Percentiles rank a stretch among this genome's conserved stretches.
These are phyloP conservation scores for Neoarius graeffei DNA, from an alignment of 2,113 vertebrate genomes.

Conservation along the genomic window DNA sequence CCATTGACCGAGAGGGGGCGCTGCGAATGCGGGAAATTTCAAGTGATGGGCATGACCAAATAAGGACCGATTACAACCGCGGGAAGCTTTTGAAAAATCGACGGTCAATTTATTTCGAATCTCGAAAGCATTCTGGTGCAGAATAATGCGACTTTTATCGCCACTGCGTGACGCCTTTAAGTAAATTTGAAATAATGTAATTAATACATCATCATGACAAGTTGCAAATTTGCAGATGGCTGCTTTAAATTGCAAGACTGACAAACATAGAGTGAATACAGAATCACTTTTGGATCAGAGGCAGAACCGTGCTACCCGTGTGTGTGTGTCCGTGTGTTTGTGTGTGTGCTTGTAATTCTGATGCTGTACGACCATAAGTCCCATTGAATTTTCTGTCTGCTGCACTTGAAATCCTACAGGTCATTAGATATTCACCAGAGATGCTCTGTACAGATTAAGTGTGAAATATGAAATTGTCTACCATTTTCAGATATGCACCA, in stretches of 20 bases:
- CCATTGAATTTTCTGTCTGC: constrained; percentile 21
- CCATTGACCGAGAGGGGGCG: too few relatives aligned
- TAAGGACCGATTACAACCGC: too few relatives aligned
- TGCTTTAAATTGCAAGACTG: neutral
- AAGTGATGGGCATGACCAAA: too few relatives aligned
- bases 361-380: constrained; percentile 14
- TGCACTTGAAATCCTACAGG: constrained; percentile 29
- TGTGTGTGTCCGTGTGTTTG: neutral
- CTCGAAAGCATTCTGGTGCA: too few relatives aligned
- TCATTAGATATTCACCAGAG: constrained; percentile 39
- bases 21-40: too few relatives aligned
- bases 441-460: constrained; percentile 36
- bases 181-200: neutral
- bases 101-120: too few relatives aligned
- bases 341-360: constrained; percentile 33
- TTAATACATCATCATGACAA: neutral
- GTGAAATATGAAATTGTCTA: constrained; percentile 48
- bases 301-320: neutral
- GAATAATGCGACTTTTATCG: too few relatives aligned
- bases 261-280: neutral
- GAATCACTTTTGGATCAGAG: neutral
- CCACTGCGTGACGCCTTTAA: too few relatives aligned
- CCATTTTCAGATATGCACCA: constrained; percentile 32
- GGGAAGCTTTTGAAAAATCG: too few relatives aligned
- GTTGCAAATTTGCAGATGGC: neutral